Evolutionary conservation across 2,113 vertebrate species (phyloP).

Genomic region (Eublepharis macularius): DNA sequence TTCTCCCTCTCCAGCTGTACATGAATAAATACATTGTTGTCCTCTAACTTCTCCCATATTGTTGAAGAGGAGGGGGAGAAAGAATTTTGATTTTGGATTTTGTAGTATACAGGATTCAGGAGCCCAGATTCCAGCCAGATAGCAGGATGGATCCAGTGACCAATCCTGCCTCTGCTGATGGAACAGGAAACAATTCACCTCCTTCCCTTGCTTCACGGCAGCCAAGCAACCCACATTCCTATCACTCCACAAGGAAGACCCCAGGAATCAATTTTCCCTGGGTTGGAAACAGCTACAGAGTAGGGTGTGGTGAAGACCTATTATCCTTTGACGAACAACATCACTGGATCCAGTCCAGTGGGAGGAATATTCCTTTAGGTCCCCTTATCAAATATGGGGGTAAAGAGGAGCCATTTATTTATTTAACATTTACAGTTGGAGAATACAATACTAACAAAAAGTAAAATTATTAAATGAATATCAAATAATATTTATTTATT

Average conservation of each 20-base stretch:
- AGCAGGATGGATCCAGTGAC: too few relatives aligned
- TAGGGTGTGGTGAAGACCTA: too few relatives aligned
- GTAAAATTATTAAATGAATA: neutral
- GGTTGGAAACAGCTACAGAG: too few relatives aligned
- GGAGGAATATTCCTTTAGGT: neutral
- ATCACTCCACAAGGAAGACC: too few relatives aligned
- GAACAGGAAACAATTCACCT: too few relatives aligned
- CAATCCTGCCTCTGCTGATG: too few relatives aligned
- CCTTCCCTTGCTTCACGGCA: too few relatives aligned
- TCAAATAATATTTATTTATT: neutral
- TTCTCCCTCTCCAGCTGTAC: neutral
- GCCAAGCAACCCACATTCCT: too few relatives aligned
- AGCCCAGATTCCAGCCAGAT: neutral
- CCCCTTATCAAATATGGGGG: too few relatives aligned
- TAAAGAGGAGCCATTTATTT: neutral
- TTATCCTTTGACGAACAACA: too few relatives aligned
- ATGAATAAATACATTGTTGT: neutral
- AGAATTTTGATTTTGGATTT: neutral
- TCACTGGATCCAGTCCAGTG: neutral
- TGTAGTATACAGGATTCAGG: neutral
- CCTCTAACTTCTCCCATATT: neutral
- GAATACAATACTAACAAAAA: neutral
- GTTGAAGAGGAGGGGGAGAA: neutral
- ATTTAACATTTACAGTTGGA: neutral
- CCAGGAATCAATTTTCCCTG: too few relatives aligned